Base-by-base conservation (phyloP, 2,113 vertebrate genomes). In the Loxodonta africana region DNA sequence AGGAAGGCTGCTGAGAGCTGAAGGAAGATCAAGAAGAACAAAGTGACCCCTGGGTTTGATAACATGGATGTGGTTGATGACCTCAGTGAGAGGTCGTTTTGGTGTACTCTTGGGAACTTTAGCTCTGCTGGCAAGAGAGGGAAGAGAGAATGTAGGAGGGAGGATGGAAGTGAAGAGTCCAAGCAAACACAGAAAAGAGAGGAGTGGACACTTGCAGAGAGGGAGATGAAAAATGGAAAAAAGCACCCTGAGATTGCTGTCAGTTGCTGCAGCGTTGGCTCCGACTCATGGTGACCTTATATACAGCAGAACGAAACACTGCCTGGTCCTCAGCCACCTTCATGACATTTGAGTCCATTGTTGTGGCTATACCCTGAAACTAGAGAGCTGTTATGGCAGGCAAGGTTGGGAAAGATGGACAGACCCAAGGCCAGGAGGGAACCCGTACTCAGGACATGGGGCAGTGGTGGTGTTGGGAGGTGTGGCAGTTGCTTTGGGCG, bases 31-130 rank as follows among this genome's bases (percentile, higher is more conserved):
- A 0, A 0, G 6, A n/a, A 20, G 23, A 85, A 41, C 14, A 20
- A 6, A 51, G 37, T 41, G 33, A 8, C 28, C 8, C 0, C 10
- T 6, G 2, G 51, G 57, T 76, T 46, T 63, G 87, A 18, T 37
- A 20, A 11, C 0, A 0, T 2, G 37, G 69, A 2, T 6, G 5
- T 46, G 63, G 63, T 0, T n/a, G 46, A 33, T 14, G 53, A 26
- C 25, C 23, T 53, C 18, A 10, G 6, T 0, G 2, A 9, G 21
- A 33, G 28, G 60, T 30, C 48, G 28, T 18, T 17, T 30, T 26
- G 28, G 25, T 2, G 15, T 10, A 26, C 15, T 5, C 33, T 3
- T 15, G 12, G 71, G 33, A 15, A 33, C 0, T 0, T 65, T 51
- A 37, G 17, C 37, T n/a, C 41, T 46, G 33, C 69, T 18, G 0